Conservation (phyloP, 2,888 invertebrate genomes). For the Ashinkailepas kermadecensis region DNA sequence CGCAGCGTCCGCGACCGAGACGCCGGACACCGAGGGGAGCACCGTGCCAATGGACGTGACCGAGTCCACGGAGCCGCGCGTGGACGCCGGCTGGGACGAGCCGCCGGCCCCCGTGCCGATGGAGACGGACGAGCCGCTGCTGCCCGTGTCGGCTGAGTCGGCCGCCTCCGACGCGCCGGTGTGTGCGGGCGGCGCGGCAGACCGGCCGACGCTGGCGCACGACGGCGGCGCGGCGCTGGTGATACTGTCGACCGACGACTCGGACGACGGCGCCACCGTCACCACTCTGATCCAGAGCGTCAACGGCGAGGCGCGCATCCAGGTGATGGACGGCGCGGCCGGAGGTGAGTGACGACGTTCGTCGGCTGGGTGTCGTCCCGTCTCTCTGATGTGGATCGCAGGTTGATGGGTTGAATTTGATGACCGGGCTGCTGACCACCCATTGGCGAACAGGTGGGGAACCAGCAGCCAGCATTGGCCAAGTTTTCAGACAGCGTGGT, state of each 20-base stretch:
- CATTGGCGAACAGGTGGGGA: too few relatives aligned
- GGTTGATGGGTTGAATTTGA: not conserved
- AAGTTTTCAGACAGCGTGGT: too few relatives aligned
- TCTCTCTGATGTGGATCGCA: not conserved
- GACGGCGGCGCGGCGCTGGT: not conserved
- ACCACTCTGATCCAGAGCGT: conserved; percentile 17
- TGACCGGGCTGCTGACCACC: too few relatives aligned
- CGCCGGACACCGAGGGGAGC: not conserved
- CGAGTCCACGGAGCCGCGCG: not conserved
- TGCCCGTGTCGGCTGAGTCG: not conserved
- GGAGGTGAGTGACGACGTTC: not conserved
- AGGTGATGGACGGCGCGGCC: not conserved
- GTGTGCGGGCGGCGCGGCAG: not conserved
- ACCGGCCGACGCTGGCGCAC: not conserved
- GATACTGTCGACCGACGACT: not conserved
- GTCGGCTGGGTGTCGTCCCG: not conserved
- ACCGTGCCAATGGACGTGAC: not conserved
- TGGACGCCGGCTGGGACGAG: not conserved
- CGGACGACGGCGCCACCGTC: not conserved
- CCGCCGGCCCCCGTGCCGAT: not conserved
- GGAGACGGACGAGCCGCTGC: not conserved
- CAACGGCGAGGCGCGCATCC: not conserved
- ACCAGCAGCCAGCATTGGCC: too few relatives aligned
- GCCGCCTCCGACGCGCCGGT: not conserved
- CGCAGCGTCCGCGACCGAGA: not conserved